Conservation (phyloP, 2,113 vertebrate genomes). For the Balaeniceps rex region DNA sequence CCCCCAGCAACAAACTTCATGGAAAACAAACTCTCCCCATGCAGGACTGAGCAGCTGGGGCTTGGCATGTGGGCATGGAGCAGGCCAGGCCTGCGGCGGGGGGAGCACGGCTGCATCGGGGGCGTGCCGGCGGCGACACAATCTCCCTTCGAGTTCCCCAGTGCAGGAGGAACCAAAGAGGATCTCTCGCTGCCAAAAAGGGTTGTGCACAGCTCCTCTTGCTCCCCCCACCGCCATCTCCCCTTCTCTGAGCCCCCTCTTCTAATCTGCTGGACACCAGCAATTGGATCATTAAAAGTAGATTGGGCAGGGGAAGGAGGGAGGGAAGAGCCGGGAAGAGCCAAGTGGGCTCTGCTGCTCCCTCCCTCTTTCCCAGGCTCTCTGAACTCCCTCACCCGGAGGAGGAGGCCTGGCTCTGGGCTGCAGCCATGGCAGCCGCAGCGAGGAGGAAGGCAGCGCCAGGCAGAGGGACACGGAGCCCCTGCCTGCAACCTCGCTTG, state of each 20-base stretch:
- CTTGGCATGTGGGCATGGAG: conserved; percentile 11
- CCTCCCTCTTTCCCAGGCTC: conserved; percentile 32
- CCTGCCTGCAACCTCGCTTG: background rate
- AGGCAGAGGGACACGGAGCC: background rate
- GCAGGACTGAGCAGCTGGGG: conserved; percentile 2
- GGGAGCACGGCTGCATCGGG: background rate
- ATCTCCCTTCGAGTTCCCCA: background rate
- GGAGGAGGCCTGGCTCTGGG: background rate
- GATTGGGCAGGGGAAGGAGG: background rate
- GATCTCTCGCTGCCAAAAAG: conserved; percentile 21
- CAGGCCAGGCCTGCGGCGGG: background rate
- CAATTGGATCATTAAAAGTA: background rate
- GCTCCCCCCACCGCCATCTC: background rate
- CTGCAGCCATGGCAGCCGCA: conserved; percentile 10
- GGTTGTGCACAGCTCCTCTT: background rate
- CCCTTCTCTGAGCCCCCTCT: background rate
- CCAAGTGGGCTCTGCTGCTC: background rate
- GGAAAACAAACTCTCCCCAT: background rate
- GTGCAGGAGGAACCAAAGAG: background rate
- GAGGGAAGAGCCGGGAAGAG: background rate
- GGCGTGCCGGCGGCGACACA: background rate
- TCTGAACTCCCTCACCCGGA: background rate
- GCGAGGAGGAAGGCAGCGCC: background rate
- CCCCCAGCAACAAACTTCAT: background rate
- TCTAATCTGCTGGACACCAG: conserved; percentile 4